Evolutionary conservation across 2,797 vertebrate genomes (phyloP), one percentile per base, ranked within the genome.

Genomic region (Hypotaenidia okinawae): DNA sequence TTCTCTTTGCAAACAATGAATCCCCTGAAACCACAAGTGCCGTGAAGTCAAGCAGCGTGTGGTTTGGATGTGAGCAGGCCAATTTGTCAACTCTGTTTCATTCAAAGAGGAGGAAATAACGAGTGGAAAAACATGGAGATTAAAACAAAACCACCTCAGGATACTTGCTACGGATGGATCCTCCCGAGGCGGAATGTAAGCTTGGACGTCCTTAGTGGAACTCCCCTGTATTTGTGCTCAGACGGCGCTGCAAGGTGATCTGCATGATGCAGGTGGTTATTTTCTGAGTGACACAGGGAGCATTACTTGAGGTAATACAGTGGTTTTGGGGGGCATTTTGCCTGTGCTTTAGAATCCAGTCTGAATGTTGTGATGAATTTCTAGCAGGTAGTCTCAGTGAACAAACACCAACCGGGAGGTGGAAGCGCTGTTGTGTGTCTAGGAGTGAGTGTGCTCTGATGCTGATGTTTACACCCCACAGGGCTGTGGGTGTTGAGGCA

Each of bases 41-140:
- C 95, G 68, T 92, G 95, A 89, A 97, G 91, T 94, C 90, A 97
- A 94, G 80, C 91, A 89, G 70, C 64, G 47, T 95, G 96, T 97
- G 95, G 96, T 95, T 96, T 96, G 96, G 93, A 94, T 15, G 70
- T 6, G 77, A 94, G 67, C 58, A 92, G 64, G 52, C 74, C 88
- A 97, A 97, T 97, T 97, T 97, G 95, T 97, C 96, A 94, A 62
- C 84, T 96, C 51, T 13, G 67, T 81, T 95, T 96, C 95, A 87
- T 96, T 96, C 94, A 95, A 92, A 93, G 93, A 76, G 70, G 77
- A 92, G 79, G 91, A 93, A 95, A 92, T 96, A 93, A 94, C 17
- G 78, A 93, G 80, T 91, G 86, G 93, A 89, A 96, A 96, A 97
- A 89, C 81, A 94, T n/a, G 59, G 84, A 91, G 81, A 95, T 94